These are phyloP conservation scores for Drosophila ezoana DNA, from an alignment of 2,888 invertebrate genomes.

Conservation along the genomic window DNA sequence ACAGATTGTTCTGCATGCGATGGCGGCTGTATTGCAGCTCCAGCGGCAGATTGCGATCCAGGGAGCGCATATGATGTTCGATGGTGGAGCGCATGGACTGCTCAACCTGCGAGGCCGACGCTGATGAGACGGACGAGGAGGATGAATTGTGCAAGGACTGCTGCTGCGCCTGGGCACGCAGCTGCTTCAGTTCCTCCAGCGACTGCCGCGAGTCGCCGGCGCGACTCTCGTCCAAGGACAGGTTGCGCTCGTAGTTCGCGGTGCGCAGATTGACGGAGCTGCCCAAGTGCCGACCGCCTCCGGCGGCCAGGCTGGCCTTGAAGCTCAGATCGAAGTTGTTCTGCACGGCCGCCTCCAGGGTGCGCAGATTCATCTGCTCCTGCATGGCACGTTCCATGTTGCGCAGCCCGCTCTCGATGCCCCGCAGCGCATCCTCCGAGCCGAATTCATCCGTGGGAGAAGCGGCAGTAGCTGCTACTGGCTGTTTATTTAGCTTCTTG, in stretches of 20 bases:
- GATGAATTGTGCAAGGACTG: conserved; percentile 71
- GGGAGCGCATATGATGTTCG: conserved; percentile 85
- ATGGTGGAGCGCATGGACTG: conserved; percentile 83
- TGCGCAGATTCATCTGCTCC: conserved; percentile 84
- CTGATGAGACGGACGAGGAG: conserved; percentile 58
- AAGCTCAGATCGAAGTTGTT: conserved; percentile 81
- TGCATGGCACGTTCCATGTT: conserved; percentile 85
- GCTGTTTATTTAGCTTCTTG: conserved; percentile 67
- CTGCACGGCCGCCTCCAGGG: conserved; percentile 81
- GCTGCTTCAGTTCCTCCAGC: conserved; percentile 81
- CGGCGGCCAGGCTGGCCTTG: conserved; percentile 73
- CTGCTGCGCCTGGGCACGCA: conserved; percentile 82
- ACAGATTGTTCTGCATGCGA: conserved; percentile 78
- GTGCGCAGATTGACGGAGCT: conserved; percentile 74
- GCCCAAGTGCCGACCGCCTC: conserved; percentile 65
- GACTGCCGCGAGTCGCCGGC: conserved; percentile 81
- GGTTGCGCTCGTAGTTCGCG: conserved; percentile 81
- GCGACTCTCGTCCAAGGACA: conserved; percentile 79
- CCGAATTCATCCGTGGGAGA: conserved; percentile 85
- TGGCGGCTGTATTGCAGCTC: conserved; percentile 85
- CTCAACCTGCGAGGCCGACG: conserved; percentile 68
- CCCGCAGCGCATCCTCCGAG: conserved; percentile 84
- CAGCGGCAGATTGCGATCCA: conserved; percentile 84
- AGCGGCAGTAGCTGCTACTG: conserved; percentile 22
- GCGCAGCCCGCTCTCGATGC: conserved; percentile 84